phyloP scores from a whole-genome alignment of 2,888 invertebrate genomes.

The Dendrolimus houi region DNA sequence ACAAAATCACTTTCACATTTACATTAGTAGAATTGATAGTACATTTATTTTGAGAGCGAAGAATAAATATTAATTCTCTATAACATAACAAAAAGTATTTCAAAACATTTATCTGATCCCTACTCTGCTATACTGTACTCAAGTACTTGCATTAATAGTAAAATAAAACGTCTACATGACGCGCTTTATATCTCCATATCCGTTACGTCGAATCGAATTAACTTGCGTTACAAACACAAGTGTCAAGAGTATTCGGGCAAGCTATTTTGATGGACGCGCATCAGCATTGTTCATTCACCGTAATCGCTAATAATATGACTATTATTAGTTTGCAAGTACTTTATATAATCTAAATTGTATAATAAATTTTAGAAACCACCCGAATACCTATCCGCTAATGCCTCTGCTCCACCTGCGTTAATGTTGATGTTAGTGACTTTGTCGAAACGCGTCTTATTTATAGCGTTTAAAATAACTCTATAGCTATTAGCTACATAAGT shows the following conservation, averaged over 20 bases:
- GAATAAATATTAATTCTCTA: background rate
- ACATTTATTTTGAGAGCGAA: too few species aligned
- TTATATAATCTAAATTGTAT: constrained; percentile 3
- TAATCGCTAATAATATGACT: constrained; percentile 63
- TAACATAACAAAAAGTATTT: background rate
- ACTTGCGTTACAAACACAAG: constrained; percentile 38
- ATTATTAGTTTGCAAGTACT: constrained; percentile 35
- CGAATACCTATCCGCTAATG: too few species aligned
- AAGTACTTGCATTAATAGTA: background rate
- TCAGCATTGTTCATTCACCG: constrained; percentile 37
- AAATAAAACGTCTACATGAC: constrained; percentile 13
- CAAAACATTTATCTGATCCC: background rate
- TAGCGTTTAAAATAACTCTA: too few species aligned
- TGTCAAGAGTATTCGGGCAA: constrained; percentile 48
- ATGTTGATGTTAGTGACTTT: too few species aligned
- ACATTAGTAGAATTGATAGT: too few species aligned
- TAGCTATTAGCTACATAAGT: too few species aligned
- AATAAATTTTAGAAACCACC: background rate
- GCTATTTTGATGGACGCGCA: constrained; percentile 41
- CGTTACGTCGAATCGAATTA: constrained; percentile 38
- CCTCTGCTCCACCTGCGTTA: too few species aligned
- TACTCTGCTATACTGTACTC: background rate
- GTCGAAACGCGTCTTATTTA: too few species aligned
- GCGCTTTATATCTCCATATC: constrained; percentile 19
- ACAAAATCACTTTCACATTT: too few species aligned